Percentiles rank a stretch among this genome's conserved stretches.
Conservation (phyloP, 2,797 vertebrate species). For the Pseudochaenichthys georgianus region DNA sequence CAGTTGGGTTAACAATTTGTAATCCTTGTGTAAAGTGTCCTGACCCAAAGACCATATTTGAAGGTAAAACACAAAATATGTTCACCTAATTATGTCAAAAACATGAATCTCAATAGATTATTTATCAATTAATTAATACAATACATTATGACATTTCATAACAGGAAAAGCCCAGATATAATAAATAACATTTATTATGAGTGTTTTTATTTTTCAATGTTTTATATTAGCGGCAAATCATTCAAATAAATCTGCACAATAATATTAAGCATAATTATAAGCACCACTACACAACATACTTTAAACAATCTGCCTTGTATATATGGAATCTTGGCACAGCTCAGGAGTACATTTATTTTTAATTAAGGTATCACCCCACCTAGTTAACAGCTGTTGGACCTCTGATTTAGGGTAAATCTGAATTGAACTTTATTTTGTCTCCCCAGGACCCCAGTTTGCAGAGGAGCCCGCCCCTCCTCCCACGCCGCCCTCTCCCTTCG, state of each 20-base stretch:
- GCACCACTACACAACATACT: not conserved
- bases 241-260: not conserved
- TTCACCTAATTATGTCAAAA: no score
- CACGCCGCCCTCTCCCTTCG: constrained; percentile 87
- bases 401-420: not conserved
- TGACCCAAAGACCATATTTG: no score
- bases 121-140: no score
- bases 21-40: no score
- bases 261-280: not conserved
- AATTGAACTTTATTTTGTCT: not conserved
- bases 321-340: not conserved
- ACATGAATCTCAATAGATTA: no score
- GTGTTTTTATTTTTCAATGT: not conserved
- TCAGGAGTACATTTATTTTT: not conserved
- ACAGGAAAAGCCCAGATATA: not conserved
- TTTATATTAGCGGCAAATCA: no score
- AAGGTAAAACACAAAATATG: no score
- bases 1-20: not conserved
- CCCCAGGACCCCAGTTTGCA: constrained; percentile 89
- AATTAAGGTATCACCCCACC: no score
- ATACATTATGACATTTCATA: no score
- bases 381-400: not conserved
- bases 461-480: constrained; percentile 89
- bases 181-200: not conserved
- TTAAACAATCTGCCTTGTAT: not conserved